A percentile compares a stretch with the other conserved stretches of the same genome.
Conservation (phyloP, 2,888 invertebrate genomes). For the Baronia brevicornis region DNA sequence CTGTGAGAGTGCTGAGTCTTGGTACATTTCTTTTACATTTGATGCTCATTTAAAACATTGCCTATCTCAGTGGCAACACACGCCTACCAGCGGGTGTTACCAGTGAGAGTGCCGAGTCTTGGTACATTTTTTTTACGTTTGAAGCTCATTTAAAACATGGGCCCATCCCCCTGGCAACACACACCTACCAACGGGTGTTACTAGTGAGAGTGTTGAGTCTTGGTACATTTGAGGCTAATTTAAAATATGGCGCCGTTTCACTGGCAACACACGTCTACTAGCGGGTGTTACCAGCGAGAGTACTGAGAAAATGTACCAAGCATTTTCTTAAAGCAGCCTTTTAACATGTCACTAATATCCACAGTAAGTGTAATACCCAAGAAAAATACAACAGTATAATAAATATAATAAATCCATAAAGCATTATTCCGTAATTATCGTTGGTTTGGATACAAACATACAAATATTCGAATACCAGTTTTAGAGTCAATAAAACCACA, state of each 20-base stretch:
- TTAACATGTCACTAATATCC: no score
- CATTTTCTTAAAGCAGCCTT: no score
- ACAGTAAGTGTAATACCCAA: no score
- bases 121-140: constrained; percentile 25
- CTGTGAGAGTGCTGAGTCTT: not conserved
- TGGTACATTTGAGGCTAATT: constrained; percentile 27
- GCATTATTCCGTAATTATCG: constrained; percentile 11
- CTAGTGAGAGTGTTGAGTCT: not conserved
- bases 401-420: constrained; percentile 10
- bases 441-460: constrained; percentile 17
- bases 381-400: no score
- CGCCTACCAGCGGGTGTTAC: constrained; percentile 14
- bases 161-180: no score
- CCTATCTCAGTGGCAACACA: no score
- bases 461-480: constrained; percentile 24
- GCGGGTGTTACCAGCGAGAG: constrained; percentile 9
- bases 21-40: constrained; percentile 21
- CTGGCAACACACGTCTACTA: constrained; percentile 13
- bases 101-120: not conserved
- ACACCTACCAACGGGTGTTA: constrained; percentile 14
- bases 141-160: constrained; percentile 24
- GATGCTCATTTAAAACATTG: constrained; percentile 24
- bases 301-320: no score
- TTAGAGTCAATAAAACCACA: constrained; percentile 43
- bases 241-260: constrained; percentile 19